Conservation (phyloP, 2,888 invertebrate genomes). For the Liposcelis brunnea region DNA sequence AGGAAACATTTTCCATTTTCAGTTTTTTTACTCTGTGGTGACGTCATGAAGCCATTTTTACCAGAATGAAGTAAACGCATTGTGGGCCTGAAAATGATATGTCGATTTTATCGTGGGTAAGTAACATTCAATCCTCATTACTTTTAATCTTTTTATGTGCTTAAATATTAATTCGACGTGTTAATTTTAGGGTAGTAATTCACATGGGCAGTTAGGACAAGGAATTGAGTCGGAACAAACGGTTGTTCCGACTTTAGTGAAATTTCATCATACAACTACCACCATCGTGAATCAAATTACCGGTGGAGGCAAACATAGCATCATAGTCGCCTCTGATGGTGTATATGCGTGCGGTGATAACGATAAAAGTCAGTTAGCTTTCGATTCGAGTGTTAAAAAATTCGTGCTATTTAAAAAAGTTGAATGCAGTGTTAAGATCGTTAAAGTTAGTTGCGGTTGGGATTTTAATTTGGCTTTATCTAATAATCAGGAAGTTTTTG, state of each 20-base stretch:
- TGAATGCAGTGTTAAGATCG: slow-evolving; percentile 25
- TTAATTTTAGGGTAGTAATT: slow-evolving; percentile 69
- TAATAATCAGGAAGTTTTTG: slow-evolving; percentile 35
- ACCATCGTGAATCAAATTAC: not conserved
- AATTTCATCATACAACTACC: too few relatives aligned
- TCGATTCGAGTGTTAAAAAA: slow-evolving; percentile 34
- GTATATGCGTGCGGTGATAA: not conserved
- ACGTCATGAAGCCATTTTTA: too few relatives aligned
- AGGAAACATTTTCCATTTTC: too few relatives aligned
- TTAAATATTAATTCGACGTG: too few relatives aligned
- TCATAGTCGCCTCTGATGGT: not conserved
- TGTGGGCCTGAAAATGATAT: too few relatives aligned
- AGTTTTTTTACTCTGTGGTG: too few relatives aligned
- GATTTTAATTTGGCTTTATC: slow-evolving; percentile 52
- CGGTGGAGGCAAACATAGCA: not conserved
- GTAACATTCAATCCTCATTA: too few relatives aligned
- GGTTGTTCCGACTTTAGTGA: slow-evolving; percentile 13
- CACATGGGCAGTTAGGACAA: slow-evolving; percentile 62
- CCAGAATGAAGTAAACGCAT: too few relatives aligned
- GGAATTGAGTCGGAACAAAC: slow-evolving; percentile 47
- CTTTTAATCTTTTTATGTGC: too few relatives aligned
- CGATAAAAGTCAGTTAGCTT: slow-evolving; percentile 7
- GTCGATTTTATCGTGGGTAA: too few relatives aligned
- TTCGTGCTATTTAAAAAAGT: slow-evolving; percentile 15
- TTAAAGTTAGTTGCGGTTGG: slow-evolving; percentile 54